Conservation (phyloP, 2,113 vertebrate genomes). For the human region GRCh38 chr2:228645001-228645500, state of each 20-base stretch:
- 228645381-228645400: neutral
- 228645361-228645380: neutral
- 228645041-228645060: neutral
- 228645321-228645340: neutral
- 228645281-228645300: neutral
- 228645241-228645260: neutral
- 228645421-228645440: neutral
- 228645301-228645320: neutral
- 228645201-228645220: neutral
- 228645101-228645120: neutral
- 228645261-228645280: neutral
- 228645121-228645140: neutral
- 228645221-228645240: neutral
- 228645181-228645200: neutral
- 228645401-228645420: accelerated
- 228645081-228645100: neutral
- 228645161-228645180: neutral
- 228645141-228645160: too few relatives aligned
- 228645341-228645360: neutral
- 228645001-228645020: neutral
- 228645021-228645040: neutral
- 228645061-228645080: neutral
- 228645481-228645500: neutral
- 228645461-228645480: neutral
- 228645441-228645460: neutral